These are phyloP conservation scores for Platorchestia sp. DNA, from an alignment of 1,140 invertebrate genomes.

Conservation along the genomic window DNA sequence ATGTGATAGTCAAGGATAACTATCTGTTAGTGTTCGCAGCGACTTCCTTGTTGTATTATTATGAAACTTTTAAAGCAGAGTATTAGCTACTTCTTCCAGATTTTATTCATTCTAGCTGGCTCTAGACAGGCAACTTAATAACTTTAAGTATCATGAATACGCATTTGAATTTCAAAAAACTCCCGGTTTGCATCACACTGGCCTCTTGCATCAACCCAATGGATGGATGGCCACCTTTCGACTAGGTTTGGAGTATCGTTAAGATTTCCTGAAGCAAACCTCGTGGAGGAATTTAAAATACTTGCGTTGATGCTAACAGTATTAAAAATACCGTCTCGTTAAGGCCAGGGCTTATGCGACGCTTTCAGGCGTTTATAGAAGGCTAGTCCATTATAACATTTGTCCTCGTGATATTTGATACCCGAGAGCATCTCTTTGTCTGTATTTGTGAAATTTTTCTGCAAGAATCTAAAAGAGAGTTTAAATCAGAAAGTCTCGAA, in stretches of 20 bases:
- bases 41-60: neutral
- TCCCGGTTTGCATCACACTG: neutral
- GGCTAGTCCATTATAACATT: neutral
- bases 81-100: neutral
- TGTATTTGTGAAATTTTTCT: neutral
- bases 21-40: neutral
- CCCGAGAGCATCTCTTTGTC: neutral
- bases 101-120: constrained; percentile 35
- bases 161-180: neutral
- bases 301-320: too few species aligned
- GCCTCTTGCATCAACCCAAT: neutral
- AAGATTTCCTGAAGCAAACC: neutral
- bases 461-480: neutral
- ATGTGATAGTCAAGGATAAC: neutral
- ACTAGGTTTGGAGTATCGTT: neutral
- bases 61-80: constrained; percentile 1
- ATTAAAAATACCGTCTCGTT: too few species aligned
- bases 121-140: constrained; percentile 2
- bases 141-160: neutral
- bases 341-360: too few species aligned
- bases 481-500: neutral
- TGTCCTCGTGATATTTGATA: too few species aligned
- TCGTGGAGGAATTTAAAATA: too few species aligned
- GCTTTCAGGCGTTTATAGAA: too few species aligned
- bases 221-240: neutral